Conservation (phyloP, 2,888 invertebrate genomes). For the Pterobdella sp. region DNA sequence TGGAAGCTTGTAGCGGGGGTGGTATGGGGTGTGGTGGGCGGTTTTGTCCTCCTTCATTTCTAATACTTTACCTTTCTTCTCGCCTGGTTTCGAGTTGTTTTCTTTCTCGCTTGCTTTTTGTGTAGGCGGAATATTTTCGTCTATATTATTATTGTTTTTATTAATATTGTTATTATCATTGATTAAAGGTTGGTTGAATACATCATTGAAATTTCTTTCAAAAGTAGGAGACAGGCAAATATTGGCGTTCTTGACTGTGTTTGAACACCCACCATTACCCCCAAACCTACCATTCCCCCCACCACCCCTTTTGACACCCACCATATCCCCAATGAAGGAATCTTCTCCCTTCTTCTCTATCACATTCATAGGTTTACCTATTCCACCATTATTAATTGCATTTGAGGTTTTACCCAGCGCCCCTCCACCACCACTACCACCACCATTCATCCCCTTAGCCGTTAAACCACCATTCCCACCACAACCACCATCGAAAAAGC, state of each 20-base stretch:
- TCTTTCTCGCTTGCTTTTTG: neutral
- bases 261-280: neutral
- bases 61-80: too few relatives aligned
- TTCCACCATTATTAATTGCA: too few relatives aligned
- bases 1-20: neutral
- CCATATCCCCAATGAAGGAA: slow-evolving; percentile 21
- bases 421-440: slow-evolving; percentile 18
- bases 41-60: neutral
- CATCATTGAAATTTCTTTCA: too few relatives aligned
- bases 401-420: too few relatives aligned
- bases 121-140: neutral
- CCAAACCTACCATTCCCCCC: slow-evolving; percentile 24
- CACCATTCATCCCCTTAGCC: neutral
- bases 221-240: too few relatives aligned
- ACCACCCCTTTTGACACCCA: slow-evolving; percentile 21
- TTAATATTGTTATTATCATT: neutral
- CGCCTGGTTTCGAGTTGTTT: neutral
- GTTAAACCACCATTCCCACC: neutral
- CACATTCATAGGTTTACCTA: too few relatives aligned
- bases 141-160: neutral
- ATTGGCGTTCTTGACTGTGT: neutral
- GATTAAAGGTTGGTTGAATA: too few relatives aligned
- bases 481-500: slow-evolving; percentile 6
- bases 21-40: neutral
- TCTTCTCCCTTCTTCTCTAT: neutral